phyloP scores from a whole-genome alignment of 2,113 vertebrate genomes.

The Dolichallabes microphthalmus region DNA sequence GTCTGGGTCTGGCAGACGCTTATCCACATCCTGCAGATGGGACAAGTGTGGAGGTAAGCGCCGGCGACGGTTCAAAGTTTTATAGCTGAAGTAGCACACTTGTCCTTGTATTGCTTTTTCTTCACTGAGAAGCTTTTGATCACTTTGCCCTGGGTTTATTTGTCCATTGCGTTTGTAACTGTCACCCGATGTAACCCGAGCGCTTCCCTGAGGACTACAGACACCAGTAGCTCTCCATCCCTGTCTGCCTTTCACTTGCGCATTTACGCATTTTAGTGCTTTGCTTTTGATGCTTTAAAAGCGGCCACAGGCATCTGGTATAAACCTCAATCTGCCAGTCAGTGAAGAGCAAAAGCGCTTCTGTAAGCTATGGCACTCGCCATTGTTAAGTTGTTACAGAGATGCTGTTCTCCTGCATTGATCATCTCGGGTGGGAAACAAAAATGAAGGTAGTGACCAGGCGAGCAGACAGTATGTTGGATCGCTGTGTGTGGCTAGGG shows the following conservation, averaged over 20 bases:
- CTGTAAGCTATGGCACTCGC: not conserved
- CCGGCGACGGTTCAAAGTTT: slow-evolving; percentile 41
- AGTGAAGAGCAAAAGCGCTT: not conserved
- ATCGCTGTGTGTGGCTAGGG: slow-evolving; percentile 44
- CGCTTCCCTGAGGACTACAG: not conserved
- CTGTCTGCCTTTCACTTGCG: not conserved
- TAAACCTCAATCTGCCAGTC: not conserved
- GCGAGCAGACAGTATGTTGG: not conserved
- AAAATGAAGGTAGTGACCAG: not conserved
- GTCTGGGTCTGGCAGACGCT: slow-evolving; percentile 95
- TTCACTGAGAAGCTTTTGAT: not conserved
- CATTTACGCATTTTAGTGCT: slow-evolving; percentile 13
- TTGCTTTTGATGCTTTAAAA: not conserved
- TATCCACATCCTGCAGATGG: slow-evolving; percentile 97
- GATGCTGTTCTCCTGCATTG: not conserved
- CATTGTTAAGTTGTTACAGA: not conserved
- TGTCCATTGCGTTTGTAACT: slow-evolving; percentile 39
- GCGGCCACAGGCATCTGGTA: not conserved
- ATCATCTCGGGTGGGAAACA: not conserved
- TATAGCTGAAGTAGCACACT: not conserved
- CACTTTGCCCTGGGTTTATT: not conserved
- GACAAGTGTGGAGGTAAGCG: slow-evolving; percentile 94
- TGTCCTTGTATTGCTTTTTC: not conserved
- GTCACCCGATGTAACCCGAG: slow-evolving; percentile 70
- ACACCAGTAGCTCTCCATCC: not conserved